A percentile compares a stretch with the other conserved stretches of the same genome.
These are phyloP conservation scores for Horisme vitalbata DNA, from an alignment of 2,888 invertebrate species.

Conservation along the genomic window DNA sequence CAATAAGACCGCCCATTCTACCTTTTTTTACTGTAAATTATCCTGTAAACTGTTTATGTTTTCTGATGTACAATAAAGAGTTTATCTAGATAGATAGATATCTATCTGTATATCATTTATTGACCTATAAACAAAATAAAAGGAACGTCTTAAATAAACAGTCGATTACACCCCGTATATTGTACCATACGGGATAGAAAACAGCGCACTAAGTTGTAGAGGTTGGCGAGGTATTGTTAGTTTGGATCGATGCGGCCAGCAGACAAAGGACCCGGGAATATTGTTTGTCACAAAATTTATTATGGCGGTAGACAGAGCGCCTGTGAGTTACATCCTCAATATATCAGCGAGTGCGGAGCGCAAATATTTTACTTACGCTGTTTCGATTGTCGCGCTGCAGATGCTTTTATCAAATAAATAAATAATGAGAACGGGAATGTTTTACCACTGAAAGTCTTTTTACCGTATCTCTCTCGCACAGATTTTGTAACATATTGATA, in stretches of 20 bases:
- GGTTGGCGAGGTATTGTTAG: constrained; percentile 55
- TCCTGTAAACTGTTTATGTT: too few relatives aligned
- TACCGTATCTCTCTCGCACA: too few relatives aligned
- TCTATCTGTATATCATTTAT: too few relatives aligned
- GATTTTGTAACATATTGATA: too few relatives aligned
- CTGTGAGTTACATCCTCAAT: constrained; percentile 56
- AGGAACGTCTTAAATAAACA: too few relatives aligned
- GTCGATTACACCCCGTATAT: neutral
- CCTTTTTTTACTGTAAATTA: too few relatives aligned
- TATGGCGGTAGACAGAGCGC: constrained; percentile 51
- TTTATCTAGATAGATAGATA: too few relatives aligned
- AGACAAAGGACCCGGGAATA: constrained; percentile 76
- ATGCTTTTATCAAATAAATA: neutral
- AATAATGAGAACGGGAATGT: too few relatives aligned
- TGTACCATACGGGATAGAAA: constrained; percentile 22
- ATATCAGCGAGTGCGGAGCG: constrained; percentile 53
- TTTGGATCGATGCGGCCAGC: constrained; percentile 62
- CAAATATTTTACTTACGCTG: constrained; percentile 64
- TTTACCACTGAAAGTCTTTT: too few relatives aligned
- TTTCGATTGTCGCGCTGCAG: constrained; percentile 33
- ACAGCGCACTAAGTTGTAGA: constrained; percentile 31
- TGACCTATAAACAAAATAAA: neutral
- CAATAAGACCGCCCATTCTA: too few relatives aligned
- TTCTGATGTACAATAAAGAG: too few relatives aligned
- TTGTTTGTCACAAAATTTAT: constrained; percentile 81